phyloP scores from a whole-genome alignment of 2,113 vertebrate genomes.

The Microcebus tavaratra region DNA sequence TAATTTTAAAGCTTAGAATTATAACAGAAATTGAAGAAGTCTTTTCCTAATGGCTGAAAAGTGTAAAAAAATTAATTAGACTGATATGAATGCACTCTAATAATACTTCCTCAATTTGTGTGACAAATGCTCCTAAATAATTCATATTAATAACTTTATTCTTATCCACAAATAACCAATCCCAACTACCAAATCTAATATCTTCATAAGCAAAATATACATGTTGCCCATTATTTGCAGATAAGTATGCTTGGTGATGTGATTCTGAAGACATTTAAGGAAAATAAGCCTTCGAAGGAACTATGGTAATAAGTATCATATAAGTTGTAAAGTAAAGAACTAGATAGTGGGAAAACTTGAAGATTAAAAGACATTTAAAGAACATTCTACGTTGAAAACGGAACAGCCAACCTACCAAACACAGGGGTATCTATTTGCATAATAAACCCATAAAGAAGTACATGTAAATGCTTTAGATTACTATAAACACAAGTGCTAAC shows the following conservation, averaged over 20 bases:
- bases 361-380: neutral
- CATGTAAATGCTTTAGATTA: neutral
- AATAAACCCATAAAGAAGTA: neutral
- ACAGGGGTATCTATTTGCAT: neutral
- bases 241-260: neutral
- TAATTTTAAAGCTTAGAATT: slow-evolving; percentile 41
- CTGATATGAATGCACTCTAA: neutral
- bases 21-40: neutral
- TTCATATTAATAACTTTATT: slow-evolving; percentile 8
- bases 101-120: neutral
- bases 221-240: neutral
- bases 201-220: slow-evolving; percentile 8
- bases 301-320: neutral
- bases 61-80: slow-evolving; percentile 41
- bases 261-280: neutral
- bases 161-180: neutral
- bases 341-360: neutral
- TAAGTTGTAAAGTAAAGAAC: neutral
- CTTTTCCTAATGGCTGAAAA: slow-evolving; percentile 11
- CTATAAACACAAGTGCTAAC: neutral
- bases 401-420: neutral
- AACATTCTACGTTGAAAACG: neutral
- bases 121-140: neutral
- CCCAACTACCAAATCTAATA: neutral
- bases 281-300: neutral